These are phyloP conservation scores for Scaptomyza parva DNA, from an alignment of 2,888 invertebrate genomes.

Conservation along the genomic window DNA sequence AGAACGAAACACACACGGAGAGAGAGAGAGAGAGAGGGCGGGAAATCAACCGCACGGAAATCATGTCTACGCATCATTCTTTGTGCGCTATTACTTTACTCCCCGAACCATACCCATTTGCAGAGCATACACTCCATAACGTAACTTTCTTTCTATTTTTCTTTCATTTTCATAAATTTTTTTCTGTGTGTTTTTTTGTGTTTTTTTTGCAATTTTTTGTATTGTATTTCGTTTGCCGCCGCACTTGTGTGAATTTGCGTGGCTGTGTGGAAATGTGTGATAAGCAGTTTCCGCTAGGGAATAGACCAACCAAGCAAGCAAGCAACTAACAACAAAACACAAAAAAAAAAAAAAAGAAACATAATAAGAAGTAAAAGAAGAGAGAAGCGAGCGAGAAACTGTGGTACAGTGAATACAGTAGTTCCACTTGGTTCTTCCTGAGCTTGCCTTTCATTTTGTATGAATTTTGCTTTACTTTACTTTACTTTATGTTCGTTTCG, in stretches of 20 bases:
- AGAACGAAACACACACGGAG: background rate
- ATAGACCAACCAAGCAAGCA: conserved; percentile 59
- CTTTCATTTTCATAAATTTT: conserved; percentile 23
- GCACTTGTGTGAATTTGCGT: conserved; percentile 70
- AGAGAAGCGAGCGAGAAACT: conserved; percentile 5
- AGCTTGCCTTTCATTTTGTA: conserved; percentile 22
- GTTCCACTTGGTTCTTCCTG: conserved; percentile 43
- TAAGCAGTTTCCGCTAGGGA: conserved; percentile 82
- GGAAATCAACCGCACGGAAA: conserved; percentile 81
- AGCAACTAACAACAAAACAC: background rate
- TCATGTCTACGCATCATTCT: conserved; percentile 82
- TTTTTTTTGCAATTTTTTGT: conserved; percentile 47
- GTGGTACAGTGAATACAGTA: conserved; percentile 30
- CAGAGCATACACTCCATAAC: conserved; percentile 1
- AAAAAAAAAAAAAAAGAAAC: background rate
- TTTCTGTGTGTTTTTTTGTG: conserved; percentile 6
- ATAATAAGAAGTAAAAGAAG: background rate
- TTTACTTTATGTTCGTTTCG: conserved; percentile 12
- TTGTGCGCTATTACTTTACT: conserved; percentile 75
- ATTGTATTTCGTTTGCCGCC: conserved; percentile 54
- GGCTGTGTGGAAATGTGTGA: conserved; percentile 81
- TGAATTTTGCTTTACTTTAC: background rate
- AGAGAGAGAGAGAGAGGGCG: background rate
- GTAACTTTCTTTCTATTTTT: conserved; percentile 27
- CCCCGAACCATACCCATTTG: background rate